These are phyloP conservation scores for Yoshiicerus persimilis DNA, from an alignment of 1,140 invertebrate species.

Conservation along the genomic window DNA sequence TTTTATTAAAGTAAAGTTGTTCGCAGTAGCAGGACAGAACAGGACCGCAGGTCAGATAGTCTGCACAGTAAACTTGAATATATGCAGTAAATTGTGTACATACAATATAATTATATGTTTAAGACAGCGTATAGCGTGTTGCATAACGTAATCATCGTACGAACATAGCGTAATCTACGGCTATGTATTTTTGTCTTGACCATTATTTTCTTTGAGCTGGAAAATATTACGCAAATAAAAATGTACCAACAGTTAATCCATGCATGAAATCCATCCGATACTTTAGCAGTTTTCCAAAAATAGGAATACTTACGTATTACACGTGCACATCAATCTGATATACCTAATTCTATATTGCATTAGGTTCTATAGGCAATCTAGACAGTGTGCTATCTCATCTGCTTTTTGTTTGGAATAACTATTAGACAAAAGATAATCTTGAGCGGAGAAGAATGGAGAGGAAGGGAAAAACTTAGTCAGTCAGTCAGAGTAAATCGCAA, in stretches of 20 bases:
- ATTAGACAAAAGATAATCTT: background rate
- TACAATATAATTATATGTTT: background rate
- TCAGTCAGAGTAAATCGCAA: background rate
- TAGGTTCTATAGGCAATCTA: background rate
- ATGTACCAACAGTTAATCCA: constrained; percentile 16
- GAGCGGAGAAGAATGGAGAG: background rate
- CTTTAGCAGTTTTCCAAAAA: background rate
- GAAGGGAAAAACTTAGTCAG: background rate
- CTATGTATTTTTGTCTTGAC: constrained; percentile 2
- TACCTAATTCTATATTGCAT: background rate
- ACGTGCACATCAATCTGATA: background rate
- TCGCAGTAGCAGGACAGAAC: background rate
- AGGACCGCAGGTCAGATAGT: background rate
- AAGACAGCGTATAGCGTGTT: background rate
- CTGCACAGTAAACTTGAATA: background rate
- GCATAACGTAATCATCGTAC: background rate
- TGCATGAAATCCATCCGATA: constrained; percentile 9
- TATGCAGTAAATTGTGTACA: background rate
- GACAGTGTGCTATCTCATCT: background rate
- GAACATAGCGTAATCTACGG: background rate
- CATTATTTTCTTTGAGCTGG: background rate
- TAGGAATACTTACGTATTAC: background rate
- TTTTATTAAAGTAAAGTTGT: background rate
- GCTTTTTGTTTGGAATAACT: background rate
- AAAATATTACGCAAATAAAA: constrained; percentile 23